Base-by-base conservation (phyloP, 2,113 vertebrate species). In the Grantiella picta region DNA sequence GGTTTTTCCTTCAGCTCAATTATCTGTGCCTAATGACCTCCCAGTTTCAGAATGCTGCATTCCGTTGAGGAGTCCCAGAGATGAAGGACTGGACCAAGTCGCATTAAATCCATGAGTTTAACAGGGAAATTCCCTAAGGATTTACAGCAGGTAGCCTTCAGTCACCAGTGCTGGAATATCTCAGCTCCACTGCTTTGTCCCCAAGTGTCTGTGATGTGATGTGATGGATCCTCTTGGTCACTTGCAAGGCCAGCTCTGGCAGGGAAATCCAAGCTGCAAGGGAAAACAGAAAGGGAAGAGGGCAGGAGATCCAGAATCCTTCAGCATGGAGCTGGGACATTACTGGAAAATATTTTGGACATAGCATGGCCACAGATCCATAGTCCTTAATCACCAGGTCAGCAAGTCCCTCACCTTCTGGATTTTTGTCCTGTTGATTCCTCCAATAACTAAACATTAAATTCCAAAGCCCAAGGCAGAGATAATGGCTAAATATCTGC, bases 171-270 rank as follows among this genome's bases (percentile, higher is more conserved):
- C 1, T 33, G 9, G 61, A 59, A 23, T 38, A 21, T 47, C 38
- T 82, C 57, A 71, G 28, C 45, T 76, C 21, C 7, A 1, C 4
- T 63, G 47, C 33, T 78, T 31, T 40, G n/a, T 31, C 33, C 35
- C 9, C 6, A 3, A 0, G 0, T 7, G 19, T 44, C 31, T 38
- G 61, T 31, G 28, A 33, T 27, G 17, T 31, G 20, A 0, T 0
- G 5, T 2, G 18, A 14, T 10, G n/a, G 38, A 60, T 38, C 27
- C 20, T 36, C 36, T 12, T 0, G 17, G 35, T 31, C 18, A 25
- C 5, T 10, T 22, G 14, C 0, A 2, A 85, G 20, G 4, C 12
- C 29, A 5, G 2, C 9, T 13, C 11, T 50, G 35, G 42, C 24
- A 5, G 12, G 45, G 52, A 2, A 50, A 76, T 18, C 22, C 47